A percentile compares a stretch with the other conserved stretches of the same genome.
Conservation (phyloP, 2,113 vertebrate species). For the Cochlearius cochlearius region DNA sequence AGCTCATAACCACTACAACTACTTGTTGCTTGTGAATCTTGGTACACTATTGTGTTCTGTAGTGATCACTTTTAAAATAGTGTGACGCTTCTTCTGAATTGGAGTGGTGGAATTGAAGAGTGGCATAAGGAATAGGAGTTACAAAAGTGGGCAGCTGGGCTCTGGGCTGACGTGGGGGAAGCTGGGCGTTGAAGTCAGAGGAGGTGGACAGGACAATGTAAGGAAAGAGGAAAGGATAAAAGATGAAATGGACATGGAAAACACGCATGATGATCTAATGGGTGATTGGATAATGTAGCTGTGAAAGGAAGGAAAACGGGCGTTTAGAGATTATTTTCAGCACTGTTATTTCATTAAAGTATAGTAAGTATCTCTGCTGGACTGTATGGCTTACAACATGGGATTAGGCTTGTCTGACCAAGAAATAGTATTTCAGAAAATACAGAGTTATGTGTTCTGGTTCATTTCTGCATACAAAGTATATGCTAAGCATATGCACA, state of each 20-base stretch:
- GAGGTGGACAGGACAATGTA: constrained; percentile 22
- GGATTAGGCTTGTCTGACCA: neutral
- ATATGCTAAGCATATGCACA: neutral
- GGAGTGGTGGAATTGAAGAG: neutral
- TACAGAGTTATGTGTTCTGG: neutral
- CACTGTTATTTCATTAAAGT: neutral
- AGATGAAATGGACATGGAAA: neutral
- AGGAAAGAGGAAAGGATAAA: constrained; percentile 42
- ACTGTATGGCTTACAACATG: neutral
- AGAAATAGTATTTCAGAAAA: neutral
- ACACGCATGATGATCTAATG: neutral
- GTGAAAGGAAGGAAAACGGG: constrained; percentile 34
- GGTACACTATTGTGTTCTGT: too few relatives aligned
- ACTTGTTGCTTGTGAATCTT: too few relatives aligned
- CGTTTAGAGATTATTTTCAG: neutral
- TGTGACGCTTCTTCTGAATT: fast-evolving
- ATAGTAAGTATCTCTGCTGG: neutral
- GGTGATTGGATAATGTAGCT: neutral
- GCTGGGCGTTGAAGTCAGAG: neutral
- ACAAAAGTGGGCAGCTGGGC: neutral
- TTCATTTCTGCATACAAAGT: neutral
- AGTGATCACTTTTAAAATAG: too few relatives aligned
- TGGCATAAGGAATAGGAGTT: neutral
- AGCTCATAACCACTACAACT: too few relatives aligned
- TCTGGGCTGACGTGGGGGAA: neutral